A percentile compares a stretch with the other conserved stretches of the same genome.
Evolutionary conservation across 2,888 invertebrate genomes (phyloP).

Genomic region (Esperia sulphurella): DNA sequence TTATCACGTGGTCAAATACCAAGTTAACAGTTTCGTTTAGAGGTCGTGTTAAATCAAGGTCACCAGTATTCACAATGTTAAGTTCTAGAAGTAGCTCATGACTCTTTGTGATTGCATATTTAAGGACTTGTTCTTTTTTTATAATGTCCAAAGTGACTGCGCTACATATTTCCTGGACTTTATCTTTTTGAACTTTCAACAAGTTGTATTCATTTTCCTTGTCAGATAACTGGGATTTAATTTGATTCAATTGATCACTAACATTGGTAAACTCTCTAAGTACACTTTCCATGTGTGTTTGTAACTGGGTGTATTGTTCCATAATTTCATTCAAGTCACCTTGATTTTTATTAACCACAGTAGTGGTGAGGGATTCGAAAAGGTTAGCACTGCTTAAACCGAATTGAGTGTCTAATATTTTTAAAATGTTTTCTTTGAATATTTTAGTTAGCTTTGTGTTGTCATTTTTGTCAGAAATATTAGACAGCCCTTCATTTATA

Average conservation of each 20-base stretch:
- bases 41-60: conserved; percentile 34
- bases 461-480: conserved; percentile 18
- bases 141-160: conserved; percentile 60
- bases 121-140: conserved; percentile 45
- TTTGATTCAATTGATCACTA: conserved; percentile 36
- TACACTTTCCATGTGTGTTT: conserved; percentile 33
- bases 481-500: conserved; percentile 26
- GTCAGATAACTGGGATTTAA: conserved; percentile 41
- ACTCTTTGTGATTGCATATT: conserved; percentile 34
- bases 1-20: conserved; percentile 41
- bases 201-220: conserved; percentile 52
- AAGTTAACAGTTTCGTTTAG: conserved; percentile 30
- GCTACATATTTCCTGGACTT: conserved; percentile 52
- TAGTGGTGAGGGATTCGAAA: conserved; percentile 41
- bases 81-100: conserved; percentile 38
- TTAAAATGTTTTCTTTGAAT: conserved; percentile 47
- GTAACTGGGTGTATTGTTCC: conserved; percentile 32
- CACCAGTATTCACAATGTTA: conserved; percentile 31
- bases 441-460: conserved; percentile 22
- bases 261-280: conserved; percentile 36
- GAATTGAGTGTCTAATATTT: conserved; percentile 46
- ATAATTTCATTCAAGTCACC: conserved; percentile 30
- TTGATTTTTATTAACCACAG: conserved; percentile 35
- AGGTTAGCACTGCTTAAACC: conserved; percentile 31
- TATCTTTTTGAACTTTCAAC: conserved; percentile 50